Percentiles rank a stretch among this genome's conserved stretches.
Evolutionary conservation across 2,888 invertebrate genomes (phyloP).

Genomic region (Oscheius onirici): DNA sequence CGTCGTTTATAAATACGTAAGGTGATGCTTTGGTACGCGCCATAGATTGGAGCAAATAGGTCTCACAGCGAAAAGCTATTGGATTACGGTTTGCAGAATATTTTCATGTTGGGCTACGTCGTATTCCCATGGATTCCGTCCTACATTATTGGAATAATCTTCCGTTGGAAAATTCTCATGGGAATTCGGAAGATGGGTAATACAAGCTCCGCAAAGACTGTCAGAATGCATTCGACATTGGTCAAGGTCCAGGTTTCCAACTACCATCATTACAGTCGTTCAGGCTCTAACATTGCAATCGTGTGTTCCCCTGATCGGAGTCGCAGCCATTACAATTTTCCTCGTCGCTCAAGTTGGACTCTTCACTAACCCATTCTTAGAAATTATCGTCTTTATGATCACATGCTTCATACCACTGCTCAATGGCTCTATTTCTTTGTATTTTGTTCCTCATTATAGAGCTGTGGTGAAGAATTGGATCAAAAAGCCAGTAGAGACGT

Average conservation of each 20-base stretch:
- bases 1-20: no score
- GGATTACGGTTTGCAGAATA: no score
- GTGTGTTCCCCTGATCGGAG: slow-evolving; percentile 4
- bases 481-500: no score
- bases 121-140: not conserved
- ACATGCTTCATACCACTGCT: slow-evolving; percentile 3
- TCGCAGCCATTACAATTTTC: not conserved
- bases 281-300: slow-evolving; percentile 5
- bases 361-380: not conserved
- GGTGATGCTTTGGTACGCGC: no score
- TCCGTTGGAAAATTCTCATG: slow-evolving; percentile 4
- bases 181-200: not conserved
- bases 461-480: slow-evolving; percentile 1
- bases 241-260: not conserved
- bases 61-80: no score
- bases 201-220: not conserved
- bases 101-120: not conserved
- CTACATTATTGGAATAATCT: not conserved
- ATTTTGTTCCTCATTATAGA: slow-evolving; percentile 13
- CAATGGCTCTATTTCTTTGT: slow-evolving; percentile 9
- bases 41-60: no score
- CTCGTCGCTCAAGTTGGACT: slow-evolving; percentile 1
- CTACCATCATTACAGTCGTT: no score
- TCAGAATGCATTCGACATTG: slow-evolving; percentile 1
- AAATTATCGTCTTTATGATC: not conserved